Percentiles rank a stretch among this genome's conserved stretches.
Evolutionary conservation across 2,797 vertebrate genomes (phyloP).

Genomic region (Neomorphus geoffroyi): DNA sequence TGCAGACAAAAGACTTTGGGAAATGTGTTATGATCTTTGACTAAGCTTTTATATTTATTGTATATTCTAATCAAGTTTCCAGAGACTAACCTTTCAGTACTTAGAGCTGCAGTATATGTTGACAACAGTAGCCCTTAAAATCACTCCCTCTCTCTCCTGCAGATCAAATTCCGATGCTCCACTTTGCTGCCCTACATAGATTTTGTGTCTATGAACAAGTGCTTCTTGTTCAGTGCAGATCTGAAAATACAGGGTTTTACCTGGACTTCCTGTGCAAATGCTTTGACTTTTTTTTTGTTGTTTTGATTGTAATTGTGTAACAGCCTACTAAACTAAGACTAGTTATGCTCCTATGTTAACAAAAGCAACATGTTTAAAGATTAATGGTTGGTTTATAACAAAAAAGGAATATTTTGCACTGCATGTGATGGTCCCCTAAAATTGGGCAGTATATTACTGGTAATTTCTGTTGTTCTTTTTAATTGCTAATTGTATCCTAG

Average conservation of each 20-base stretch:
- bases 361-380: not conserved
- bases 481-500: not conserved
- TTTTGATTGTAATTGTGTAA: not conserved
- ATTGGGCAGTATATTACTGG: not conserved
- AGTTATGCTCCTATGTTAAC: not conserved
- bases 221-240: not conserved
- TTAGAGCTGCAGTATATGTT: not conserved
- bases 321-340: not conserved
- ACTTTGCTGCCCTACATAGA: conserved; percentile 46
- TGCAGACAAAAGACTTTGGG: not conserved
- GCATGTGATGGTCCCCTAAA: not conserved
- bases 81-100: not conserved
- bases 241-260: not conserved
- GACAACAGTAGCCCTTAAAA: conserved; percentile 4
- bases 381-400: not conserved
- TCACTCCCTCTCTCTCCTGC: not conserved
- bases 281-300: not conserved
- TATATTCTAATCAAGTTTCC: not conserved
- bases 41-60: not conserved
- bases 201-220: not conserved
- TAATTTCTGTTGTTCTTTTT: not conserved
- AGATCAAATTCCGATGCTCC: not conserved
- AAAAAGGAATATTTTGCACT: not conserved
- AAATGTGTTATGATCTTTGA: not conserved
- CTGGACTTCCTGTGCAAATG: not conserved